phyloP scores from a whole-genome alignment of 2,888 invertebrate genomes.

The Hypsopygia costalis region DNA sequence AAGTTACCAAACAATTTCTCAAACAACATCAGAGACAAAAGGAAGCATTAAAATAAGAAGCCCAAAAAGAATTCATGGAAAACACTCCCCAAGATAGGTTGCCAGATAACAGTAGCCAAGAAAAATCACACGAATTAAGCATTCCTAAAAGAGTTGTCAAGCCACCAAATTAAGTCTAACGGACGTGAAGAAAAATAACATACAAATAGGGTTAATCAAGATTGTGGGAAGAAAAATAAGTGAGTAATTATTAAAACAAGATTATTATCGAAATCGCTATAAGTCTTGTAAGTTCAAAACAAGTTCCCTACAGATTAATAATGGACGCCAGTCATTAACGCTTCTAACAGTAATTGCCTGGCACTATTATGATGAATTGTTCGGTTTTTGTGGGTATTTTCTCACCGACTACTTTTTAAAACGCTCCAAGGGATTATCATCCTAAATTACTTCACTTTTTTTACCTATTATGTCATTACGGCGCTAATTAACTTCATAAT shows the following conservation, averaged over 20 bases:
- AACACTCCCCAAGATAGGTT: conserved; percentile 30
- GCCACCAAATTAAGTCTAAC: conserved; percentile 63
- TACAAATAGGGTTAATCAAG: conserved; percentile 73
- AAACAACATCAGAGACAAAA: conserved; percentile 22
- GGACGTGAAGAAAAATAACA: conserved; percentile 61
- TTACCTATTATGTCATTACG: conserved; percentile 43
- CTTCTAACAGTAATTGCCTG: conserved; percentile 73
- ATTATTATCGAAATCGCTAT: conserved; percentile 74
- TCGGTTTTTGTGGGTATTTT: conserved; percentile 65
- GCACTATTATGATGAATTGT: conserved; percentile 77
- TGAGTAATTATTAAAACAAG: conserved; percentile 76
- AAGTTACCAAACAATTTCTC: conserved; percentile 24
- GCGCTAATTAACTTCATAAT: conserved; percentile 40
- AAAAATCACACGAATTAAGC: conserved; percentile 65
- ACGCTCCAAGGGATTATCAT: conserved; percentile 59
- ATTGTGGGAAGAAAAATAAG: conserved; percentile 70
- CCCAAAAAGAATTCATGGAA: conserved; percentile 15
- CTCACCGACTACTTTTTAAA: conserved; percentile 56
- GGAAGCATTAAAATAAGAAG: conserved; percentile 16
- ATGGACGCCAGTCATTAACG: conserved; percentile 74
- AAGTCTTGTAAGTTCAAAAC: conserved; percentile 68
- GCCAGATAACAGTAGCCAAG: conserved; percentile 53
- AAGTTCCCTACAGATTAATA: conserved; percentile 70
- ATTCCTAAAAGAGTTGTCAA: conserved; percentile 67
- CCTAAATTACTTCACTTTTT: conserved; percentile 43